A percentile compares a stretch with the other conserved stretches of the same genome.
These are phyloP conservation scores for Sciurus carolinensis DNA, from an alignment of 2,797 vertebrate species.

Conservation along the genomic window DNA sequence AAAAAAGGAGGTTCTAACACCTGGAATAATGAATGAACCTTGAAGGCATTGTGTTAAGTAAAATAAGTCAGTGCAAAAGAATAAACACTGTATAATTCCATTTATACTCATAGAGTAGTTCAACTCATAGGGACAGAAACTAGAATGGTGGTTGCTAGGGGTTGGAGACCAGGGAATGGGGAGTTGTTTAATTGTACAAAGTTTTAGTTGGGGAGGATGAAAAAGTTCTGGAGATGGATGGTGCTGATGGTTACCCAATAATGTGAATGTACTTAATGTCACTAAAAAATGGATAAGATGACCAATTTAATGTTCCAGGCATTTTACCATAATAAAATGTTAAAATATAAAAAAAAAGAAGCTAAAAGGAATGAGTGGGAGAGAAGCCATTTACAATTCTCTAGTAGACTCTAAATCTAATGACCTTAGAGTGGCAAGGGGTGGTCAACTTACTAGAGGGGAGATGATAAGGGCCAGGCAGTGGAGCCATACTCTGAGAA, in stretches of 20 bases:
- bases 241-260: background rate
- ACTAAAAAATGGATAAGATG: background rate
- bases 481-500: slow-evolving; percentile 59
- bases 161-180: background rate
- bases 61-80: background rate
- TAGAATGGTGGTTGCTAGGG: background rate
- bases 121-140: background rate
- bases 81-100: background rate
- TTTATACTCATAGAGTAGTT: background rate
- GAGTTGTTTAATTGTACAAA: background rate
- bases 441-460: background rate
- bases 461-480: slow-evolving; percentile 1
- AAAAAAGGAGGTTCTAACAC: slow-evolving; percentile 11
- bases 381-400: background rate
- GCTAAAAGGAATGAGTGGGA: slow-evolving; percentile 58
- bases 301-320: background rate
- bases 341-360: background rate
- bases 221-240: background rate
- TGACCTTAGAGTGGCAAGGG: background rate
- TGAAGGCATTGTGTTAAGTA: background rate
- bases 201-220: background rate
- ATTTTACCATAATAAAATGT: background rate
- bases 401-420: background rate
- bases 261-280: background rate
- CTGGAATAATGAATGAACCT: background rate